Base-by-base conservation (phyloP, 2,888 invertebrate species). In the Esperia sulphurella region DNA sequence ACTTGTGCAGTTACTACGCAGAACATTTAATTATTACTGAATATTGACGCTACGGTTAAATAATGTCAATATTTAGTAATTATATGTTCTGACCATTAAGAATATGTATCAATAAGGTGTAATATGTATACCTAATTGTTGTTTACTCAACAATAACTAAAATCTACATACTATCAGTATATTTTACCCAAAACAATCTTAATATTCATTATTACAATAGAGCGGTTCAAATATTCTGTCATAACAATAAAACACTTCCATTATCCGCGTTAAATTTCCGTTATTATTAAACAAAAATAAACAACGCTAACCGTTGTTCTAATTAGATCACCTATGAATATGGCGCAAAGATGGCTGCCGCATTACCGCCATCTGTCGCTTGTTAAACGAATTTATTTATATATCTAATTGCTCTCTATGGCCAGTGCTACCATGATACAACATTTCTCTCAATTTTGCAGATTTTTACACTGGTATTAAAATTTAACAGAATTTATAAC, bases 301-400 rank as follows among this genome's bases (percentile, higher is more conserved):
- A 73, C 70, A 75, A 66, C 52, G 55, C 5, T 61, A 58, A 63
- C 61, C 61, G 60, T 58, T 63, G 63, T 55, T 55, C 71, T 82
- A 81, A 83, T 81, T 78, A 81, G 74, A 80, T 82, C 78, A 83
- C 80, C 80, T 83, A 82, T 79, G 81, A 81, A 79, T 78, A 75
- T 68, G 59, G 71, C 70, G 63, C 76, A 73, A 75, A 83, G 84
- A 83, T 82, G 81, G 81, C 76, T 60, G 70, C 68, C 73, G 70
- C 74, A 65, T 79, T 74, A 56, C 57, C 80, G 83, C 83, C 88
- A 88, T 87, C 83, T 87, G 88, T 81, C 79, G 87, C 74, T 63
- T 72, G 75, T 81, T 75, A 79, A 79, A 71, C 58, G 81, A 88
- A 87, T 86, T 88, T 87, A 88, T 87, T 85, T 79, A 85, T 83